A percentile compares a stretch with the other conserved stretches of the same genome.
These are phyloP conservation scores for Prionailurus viverrinus DNA, from an alignment of 2,113 vertebrate species.

Conservation along the genomic window DNA sequence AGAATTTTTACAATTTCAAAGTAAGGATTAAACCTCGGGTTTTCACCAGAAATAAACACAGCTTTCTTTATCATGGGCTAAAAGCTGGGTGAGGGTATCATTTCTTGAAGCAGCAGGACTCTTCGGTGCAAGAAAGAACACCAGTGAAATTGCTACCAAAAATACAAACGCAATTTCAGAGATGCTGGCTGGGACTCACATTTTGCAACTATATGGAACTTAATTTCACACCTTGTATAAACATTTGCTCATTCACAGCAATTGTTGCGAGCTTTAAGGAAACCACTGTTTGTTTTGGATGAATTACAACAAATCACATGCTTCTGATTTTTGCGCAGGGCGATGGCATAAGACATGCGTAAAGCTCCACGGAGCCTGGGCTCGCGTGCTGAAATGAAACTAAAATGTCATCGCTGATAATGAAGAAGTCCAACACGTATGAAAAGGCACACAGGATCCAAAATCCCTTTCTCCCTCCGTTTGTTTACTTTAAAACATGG, in stretches of 20 bases:
- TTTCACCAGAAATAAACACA: neutral
- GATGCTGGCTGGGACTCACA: slow-evolving; percentile 45
- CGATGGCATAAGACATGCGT: neutral
- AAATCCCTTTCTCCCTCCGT: neutral
- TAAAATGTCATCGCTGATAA: neutral
- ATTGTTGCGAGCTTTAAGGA: slow-evolving; percentile 68
- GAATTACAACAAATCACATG: slow-evolving; percentile 50
- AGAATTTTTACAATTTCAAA: slow-evolving; percentile 59
- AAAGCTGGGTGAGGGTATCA: slow-evolving; percentile 22
- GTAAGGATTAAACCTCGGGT: slow-evolving; percentile 31
- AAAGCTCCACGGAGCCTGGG: neutral
- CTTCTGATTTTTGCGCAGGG: slow-evolving; percentile 12
- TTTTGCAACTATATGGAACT: slow-evolving; percentile 56
- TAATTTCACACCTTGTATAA: slow-evolving; percentile 76
- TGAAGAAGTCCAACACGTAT: neutral
- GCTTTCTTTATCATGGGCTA: slow-evolving; percentile 49
- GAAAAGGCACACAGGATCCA: neutral
- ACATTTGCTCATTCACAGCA: slow-evolving; percentile 74
- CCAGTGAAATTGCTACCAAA: slow-evolving; percentile 46
- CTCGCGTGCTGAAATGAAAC: neutral
- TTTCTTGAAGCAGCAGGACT: slow-evolving; percentile 48
- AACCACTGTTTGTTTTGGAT: slow-evolving; percentile 72
- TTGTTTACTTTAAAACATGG: neutral
- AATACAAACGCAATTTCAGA: slow-evolving; percentile 65
- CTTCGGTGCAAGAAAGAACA: slow-evolving; percentile 58